These are phyloP conservation scores for Cottoperca gobio DNA, from an alignment of 2,797 vertebrate genomes.

Conservation along the genomic window DNA sequence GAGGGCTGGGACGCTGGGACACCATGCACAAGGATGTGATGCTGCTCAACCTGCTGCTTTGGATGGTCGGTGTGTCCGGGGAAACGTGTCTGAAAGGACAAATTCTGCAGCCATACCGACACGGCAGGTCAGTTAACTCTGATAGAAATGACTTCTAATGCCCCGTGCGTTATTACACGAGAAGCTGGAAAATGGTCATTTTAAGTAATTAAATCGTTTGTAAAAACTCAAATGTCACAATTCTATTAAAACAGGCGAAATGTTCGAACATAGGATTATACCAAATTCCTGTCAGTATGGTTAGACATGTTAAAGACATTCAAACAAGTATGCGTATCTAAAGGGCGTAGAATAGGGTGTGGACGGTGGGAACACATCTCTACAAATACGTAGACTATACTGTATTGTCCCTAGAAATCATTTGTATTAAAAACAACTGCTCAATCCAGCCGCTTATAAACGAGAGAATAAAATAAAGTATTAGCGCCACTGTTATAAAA, in stretches of 20 bases:
- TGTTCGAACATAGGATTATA: background rate
- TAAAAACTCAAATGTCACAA: background rate
- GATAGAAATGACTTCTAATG: background rate
- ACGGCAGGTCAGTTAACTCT: conserved; percentile 83
- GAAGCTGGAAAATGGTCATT: background rate
- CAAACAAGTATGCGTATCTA: too few relatives aligned
- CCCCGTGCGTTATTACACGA: background rate
- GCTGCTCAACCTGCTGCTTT: conserved; percentile 85
- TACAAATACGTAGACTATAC: too few relatives aligned
- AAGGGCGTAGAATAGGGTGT: too few relatives aligned
- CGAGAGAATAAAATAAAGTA: too few relatives aligned
- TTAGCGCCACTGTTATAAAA: too few relatives aligned
- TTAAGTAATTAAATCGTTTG: background rate
- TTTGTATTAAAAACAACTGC: too few relatives aligned
- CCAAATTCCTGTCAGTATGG: too few relatives aligned
- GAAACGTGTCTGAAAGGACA: conserved; percentile 74
- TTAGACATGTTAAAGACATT: background rate
- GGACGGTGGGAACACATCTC: too few relatives aligned
- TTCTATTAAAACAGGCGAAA: background rate
- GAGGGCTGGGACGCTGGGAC: conserved; percentile 59
- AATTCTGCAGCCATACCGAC: conserved; percentile 82
- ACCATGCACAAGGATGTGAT: conserved; percentile 87
- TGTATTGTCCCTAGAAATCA: too few relatives aligned
- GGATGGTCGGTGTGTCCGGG: conserved; percentile 83
- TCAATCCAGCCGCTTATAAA: too few relatives aligned